These are phyloP conservation scores for Mesorhabditis belari DNA, from an alignment of 2,888 invertebrate genomes.

Conservation along the genomic window DNA sequence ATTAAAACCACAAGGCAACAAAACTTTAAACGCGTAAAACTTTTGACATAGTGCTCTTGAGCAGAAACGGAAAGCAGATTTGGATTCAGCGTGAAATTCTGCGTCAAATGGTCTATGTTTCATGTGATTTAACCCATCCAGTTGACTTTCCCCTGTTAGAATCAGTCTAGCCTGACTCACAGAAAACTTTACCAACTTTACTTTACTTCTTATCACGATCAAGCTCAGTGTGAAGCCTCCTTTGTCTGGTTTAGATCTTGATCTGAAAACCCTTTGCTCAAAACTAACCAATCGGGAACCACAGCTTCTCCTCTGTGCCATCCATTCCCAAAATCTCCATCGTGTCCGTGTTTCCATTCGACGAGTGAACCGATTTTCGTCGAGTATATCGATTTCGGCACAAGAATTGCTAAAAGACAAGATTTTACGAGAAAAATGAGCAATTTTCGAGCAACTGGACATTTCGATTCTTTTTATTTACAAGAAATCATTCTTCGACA, in stretches of 20 bases:
- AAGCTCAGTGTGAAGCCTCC: too few relatives aligned
- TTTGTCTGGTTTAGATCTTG: too few relatives aligned
- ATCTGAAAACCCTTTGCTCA: neutral
- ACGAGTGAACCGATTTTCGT: conserved; percentile 47
- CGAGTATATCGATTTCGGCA: conserved; percentile 38
- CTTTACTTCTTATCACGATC: neutral
- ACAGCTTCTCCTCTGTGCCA: conserved; percentile 49
- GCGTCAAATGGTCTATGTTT: neutral
- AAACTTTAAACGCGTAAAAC: too few relatives aligned
- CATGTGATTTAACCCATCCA: too few relatives aligned
- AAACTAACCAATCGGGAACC: conserved; percentile 51
- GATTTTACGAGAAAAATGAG: too few relatives aligned
- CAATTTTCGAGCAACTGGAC: too few relatives aligned
- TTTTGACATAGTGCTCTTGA: too few relatives aligned
- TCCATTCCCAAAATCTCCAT: conserved; percentile 44
- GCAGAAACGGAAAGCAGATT: too few relatives aligned
- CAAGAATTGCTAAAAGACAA: conserved; percentile 30
- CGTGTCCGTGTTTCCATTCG: conserved; percentile 40
- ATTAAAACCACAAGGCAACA: too few relatives aligned
- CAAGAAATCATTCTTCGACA: too few relatives aligned
- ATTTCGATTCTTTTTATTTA: too few relatives aligned
- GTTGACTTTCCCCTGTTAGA: neutral
- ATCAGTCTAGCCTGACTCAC: conserved; percentile 20
- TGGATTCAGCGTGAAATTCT: conserved; percentile 2
- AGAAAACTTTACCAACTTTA: conserved; percentile 13